Evolutionary conservation across 2,797 vertebrate genomes (phyloP).

Genomic region (Argentina silus): DNA sequence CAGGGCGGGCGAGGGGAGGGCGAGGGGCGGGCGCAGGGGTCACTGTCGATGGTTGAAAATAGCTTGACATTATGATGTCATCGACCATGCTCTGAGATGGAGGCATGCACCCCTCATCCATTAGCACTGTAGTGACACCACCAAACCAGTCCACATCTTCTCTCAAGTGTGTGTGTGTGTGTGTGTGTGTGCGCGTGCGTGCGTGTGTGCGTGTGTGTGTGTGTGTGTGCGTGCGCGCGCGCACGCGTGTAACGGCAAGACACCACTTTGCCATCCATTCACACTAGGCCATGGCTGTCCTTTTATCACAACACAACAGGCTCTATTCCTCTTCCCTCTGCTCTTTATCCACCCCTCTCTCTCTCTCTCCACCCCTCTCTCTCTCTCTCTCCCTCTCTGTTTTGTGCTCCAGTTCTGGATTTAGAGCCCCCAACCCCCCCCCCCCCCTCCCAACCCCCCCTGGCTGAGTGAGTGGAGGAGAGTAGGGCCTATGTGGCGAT

Average conservation of each 20-base stretch:
- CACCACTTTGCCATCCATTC: too few relatives aligned
- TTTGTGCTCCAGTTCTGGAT: not conserved
- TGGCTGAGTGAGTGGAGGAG: not conserved
- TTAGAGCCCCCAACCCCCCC: too few relatives aligned
- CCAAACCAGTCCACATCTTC: not conserved
- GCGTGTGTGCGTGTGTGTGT: not conserved
- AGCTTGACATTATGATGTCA: conserved; percentile 72
- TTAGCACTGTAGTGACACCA: conserved; percentile 17
- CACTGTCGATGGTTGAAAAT: conserved; percentile 67
- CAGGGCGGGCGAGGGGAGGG: not conserved
- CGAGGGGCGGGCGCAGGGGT: not conserved
- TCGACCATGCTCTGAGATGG: conserved; percentile 9
- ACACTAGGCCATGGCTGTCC: not conserved
- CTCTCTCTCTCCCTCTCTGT: not conserved
- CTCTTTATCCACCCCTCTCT: not conserved
- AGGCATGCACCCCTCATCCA: conserved; percentile 40
- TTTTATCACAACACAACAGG: not conserved
- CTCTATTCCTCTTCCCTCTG: not conserved
- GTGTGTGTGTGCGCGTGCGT: not conserved
- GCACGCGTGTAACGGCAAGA: too few relatives aligned
- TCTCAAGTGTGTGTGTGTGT: not conserved
- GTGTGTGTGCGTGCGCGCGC: not conserved
- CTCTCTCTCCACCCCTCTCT: not conserved
- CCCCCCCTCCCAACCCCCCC: not conserved
- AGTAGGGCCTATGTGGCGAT: conserved; percentile 45